Conservation (phyloP, 1,140 invertebrate genomes). For the Venturia canescens region DNA sequence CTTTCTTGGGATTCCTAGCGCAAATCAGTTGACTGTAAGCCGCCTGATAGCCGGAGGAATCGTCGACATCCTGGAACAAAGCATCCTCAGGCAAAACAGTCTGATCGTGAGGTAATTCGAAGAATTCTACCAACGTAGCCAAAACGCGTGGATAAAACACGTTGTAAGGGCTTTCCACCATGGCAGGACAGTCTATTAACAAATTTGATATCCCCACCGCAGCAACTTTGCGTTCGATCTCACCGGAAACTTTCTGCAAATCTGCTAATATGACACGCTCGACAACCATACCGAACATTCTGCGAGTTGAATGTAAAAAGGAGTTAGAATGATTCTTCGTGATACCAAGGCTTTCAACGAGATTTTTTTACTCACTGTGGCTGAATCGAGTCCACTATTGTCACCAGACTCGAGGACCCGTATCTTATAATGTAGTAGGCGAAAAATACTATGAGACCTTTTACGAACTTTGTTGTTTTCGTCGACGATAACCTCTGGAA, state of each 20-base stretch:
- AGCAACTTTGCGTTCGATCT: constrained; percentile 91
- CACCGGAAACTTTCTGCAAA: constrained; percentile 90
- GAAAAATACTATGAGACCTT: constrained; percentile 93
- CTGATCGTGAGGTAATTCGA: constrained; percentile 93
- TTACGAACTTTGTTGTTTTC: constrained; percentile 96
- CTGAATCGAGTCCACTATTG: constrained; percentile 92
- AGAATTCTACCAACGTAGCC: constrained; percentile 88
- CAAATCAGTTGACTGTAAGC: constrained; percentile 92
- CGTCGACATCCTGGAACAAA: constrained; percentile 89
- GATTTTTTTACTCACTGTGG: constrained; percentile 80
- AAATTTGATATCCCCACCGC: constrained; percentile 93
- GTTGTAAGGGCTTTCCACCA: constrained; percentile 83
- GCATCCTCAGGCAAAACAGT: constrained; percentile 88
- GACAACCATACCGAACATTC: constrained; percentile 96
- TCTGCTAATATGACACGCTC: constrained; percentile 92
- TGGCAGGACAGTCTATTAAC: constrained; percentile 84
- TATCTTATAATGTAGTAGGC: constrained; percentile 90
- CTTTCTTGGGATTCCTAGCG: constrained; percentile 85
- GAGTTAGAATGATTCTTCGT: background rate
- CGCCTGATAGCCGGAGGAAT: constrained; percentile 91
- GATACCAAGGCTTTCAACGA: background rate
- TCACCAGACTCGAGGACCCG: constrained; percentile 84
- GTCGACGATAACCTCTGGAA: constrained; percentile 94
- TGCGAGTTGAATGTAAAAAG: constrained; percentile 65
- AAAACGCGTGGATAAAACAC: constrained; percentile 81